These are phyloP conservation scores for Brachionus asplanchnoidis DNA, from an alignment of 1,140 invertebrate species.

Conservation along the genomic window DNA sequence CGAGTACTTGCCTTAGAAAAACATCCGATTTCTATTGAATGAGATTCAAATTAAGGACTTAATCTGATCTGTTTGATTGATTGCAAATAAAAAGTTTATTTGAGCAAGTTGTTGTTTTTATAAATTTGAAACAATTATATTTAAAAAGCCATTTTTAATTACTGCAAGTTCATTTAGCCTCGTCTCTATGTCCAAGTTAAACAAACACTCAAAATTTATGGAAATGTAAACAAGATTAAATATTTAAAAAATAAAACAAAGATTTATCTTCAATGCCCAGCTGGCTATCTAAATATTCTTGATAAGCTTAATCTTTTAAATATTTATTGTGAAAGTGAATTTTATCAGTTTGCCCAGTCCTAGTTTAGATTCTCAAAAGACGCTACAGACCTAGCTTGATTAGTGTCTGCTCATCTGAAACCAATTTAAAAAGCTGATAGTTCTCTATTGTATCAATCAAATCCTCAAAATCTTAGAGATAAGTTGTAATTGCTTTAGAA, in stretches of 20 bases:
- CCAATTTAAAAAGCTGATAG: background rate
- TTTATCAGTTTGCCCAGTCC: background rate
- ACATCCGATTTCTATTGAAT: background rate
- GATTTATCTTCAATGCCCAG: background rate
- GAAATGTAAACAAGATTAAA: conserved; percentile 28
- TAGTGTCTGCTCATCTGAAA: background rate
- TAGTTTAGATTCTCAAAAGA: background rate
- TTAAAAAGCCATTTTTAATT: conserved; percentile 10
- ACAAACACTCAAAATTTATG: conserved; percentile 7
- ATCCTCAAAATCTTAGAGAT: background rate
- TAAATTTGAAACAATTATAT: conserved; percentile 28
- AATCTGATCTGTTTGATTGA: conserved; percentile 8
- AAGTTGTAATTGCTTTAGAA: background rate
- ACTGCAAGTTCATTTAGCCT: conserved; percentile 6
- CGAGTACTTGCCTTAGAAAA: background rate
- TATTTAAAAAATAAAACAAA: background rate
- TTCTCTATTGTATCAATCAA: background rate
- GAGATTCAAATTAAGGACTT: background rate
- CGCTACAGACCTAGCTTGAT: background rate
- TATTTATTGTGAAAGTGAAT: background rate
- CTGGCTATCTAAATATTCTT: background rate
- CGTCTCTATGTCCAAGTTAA: background rate
- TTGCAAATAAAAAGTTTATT: background rate
- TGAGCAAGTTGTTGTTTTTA: background rate
- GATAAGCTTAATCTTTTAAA: conserved; percentile 24